A percentile compares a stretch with the other conserved stretches of the same genome.
Evolutionary conservation across 2,797 vertebrate genomes (phyloP).

Genomic region (Aulostomus chinensis): DNA sequence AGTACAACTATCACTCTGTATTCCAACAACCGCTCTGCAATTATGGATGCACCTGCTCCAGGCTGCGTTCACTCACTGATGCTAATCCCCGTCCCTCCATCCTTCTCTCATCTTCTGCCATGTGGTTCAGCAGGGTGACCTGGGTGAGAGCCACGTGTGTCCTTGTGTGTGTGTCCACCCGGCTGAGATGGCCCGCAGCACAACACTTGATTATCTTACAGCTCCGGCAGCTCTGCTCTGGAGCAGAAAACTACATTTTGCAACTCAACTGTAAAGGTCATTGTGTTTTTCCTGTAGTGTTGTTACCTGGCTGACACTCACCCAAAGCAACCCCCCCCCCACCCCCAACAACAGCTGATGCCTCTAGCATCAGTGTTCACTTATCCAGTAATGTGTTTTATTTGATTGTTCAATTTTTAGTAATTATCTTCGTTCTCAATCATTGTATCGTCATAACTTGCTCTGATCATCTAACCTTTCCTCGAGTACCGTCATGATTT

Average conservation of each 20-base stretch:
- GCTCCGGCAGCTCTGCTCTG: neutral
- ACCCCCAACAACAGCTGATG: too few species aligned
- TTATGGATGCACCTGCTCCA: slow-evolving; percentile 10
- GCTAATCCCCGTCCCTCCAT: neutral
- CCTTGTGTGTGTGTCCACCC: slow-evolving; percentile 1
- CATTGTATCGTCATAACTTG: too few species aligned
- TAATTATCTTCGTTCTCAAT: too few species aligned
- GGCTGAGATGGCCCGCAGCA: slow-evolving; percentile 6
- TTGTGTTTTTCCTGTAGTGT: neutral
- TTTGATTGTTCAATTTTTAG: too few species aligned
- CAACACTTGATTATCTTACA: neutral
- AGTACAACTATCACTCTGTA: slow-evolving; percentile 7
- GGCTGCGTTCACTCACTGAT: neutral
- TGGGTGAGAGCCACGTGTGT: neutral
- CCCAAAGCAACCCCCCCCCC: too few species aligned
- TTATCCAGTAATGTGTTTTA: too few species aligned
- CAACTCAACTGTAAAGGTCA: too few species aligned
- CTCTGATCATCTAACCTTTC: too few species aligned
- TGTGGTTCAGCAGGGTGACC: slow-evolving; percentile 4
- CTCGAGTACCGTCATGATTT: too few species aligned
- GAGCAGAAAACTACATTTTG: neutral
- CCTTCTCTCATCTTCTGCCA: slow-evolving; percentile 7
- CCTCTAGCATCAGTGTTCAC: too few species aligned
- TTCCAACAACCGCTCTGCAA: slow-evolving; percentile 12
- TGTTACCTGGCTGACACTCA: neutral